Evolutionary conservation across 2,888 invertebrate genomes (phyloP), one percentile per base, ranked within the genome.

Genomic region (Allophyes oxyacanthae): DNA sequence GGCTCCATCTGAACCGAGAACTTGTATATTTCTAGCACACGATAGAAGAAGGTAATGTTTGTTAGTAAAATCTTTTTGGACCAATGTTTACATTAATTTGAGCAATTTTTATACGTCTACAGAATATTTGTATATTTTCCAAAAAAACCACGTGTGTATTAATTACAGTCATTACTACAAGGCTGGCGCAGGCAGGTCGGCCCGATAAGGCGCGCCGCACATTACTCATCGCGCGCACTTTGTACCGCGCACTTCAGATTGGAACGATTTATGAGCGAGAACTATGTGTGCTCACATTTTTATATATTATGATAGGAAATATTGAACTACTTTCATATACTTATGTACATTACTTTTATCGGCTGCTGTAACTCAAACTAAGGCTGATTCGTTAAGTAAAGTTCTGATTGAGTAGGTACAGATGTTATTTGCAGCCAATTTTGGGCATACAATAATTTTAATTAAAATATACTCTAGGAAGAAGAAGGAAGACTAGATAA

Each of bases 161-260:
- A 72, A 73, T 72, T 72, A 51, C 32, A 43, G 66, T 57, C 63
- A 57, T 73, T 66, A 66, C 52, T 53, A 32, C n/a, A 64, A 64
- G 14, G 50, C 46, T 43, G 41, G 50, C 33, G 28, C 7, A 38
- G 9, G 58, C 38, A 49, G 48, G 57, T 46, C 49, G 34, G 32
- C 25, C 45, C 32, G 73, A 73, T 73, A 73, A 75, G 53, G 55
- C 48, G 30, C 44, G 30, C 14, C 11, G 13, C 49, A 65, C 56
- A 69, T 74, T 53, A 74, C 61, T 75, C 73, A 75, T 57, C 41
- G 49, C 45, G 41, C 43, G 40, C 51, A 53, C 49, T 68, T 71
- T 59, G 52, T 51, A 46, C 67, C 44, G 57, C 40, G 33, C 45
- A 28, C 60, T 61, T 65, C 62, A 70, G 71, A 67, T 72, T 67